A percentile compares a stretch with the other conserved stretches of the same genome.
Conservation (phyloP, 2,888 invertebrate species). For the Ennomos fuscantarius region DNA sequence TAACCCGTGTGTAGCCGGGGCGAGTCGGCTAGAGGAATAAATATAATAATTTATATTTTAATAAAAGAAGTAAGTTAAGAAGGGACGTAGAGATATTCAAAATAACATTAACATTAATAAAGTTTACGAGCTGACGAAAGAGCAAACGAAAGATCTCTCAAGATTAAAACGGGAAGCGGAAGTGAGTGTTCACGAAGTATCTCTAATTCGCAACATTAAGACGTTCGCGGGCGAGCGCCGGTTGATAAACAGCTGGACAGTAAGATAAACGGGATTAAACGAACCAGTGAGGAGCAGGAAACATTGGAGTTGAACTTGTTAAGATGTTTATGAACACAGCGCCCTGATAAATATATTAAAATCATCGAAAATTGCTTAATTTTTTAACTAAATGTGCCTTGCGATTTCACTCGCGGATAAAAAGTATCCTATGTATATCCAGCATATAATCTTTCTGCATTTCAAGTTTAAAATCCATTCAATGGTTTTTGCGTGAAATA, state of each 20-base stretch:
- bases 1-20: no score
- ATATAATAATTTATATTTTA: no score
- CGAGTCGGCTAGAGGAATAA: no score
- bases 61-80: neutral
- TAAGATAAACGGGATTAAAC: conserved; percentile 25
- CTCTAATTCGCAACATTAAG: conserved; percentile 32
- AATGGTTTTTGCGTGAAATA: no score
- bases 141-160: conserved; percentile 3
- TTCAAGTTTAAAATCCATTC: no score
- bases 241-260: conserved; percentile 35
- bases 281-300: conserved; percentile 9
- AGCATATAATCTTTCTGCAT: no score
- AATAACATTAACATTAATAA: conserved; percentile 19
- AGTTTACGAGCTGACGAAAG: conserved; percentile 16
- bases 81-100: conserved; percentile 10
- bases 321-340: conserved; percentile 4
- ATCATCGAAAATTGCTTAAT: neutral
- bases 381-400: no score
- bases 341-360: neutral
- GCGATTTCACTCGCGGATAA: no score
- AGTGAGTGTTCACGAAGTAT: conserved; percentile 20
- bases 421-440: no score
- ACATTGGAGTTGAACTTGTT: conserved; percentile 5
- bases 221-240: conserved; percentile 5
- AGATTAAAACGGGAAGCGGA: conserved; percentile 32